These are phyloP conservation scores for Dryobates pubescens DNA, from an alignment of 2,797 vertebrate genomes.

Conservation along the genomic window DNA sequence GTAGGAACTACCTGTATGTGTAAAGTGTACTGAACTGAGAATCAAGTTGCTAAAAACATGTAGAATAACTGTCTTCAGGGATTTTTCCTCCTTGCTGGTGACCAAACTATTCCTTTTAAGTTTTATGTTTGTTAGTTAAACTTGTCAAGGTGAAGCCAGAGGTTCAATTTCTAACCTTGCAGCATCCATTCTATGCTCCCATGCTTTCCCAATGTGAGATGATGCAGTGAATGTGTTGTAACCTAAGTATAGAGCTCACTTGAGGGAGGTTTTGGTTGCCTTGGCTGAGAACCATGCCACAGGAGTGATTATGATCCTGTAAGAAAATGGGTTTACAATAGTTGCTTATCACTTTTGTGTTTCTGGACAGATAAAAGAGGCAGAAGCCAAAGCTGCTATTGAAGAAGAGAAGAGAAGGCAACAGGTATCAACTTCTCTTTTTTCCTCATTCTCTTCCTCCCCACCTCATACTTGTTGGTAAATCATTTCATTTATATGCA, in stretches of 20 bases:
- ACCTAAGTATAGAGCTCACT: not conserved
- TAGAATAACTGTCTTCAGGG: not conserved
- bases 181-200: not conserved
- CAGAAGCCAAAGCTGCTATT: slow-evolving; percentile 82
- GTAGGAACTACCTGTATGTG: not conserved
- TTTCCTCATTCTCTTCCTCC: not conserved
- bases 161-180: not conserved
- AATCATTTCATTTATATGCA: not conserved
- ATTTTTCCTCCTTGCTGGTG: not conserved
- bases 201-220: not conserved
- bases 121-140: not conserved
- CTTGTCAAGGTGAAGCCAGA: not conserved
- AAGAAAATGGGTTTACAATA: not conserved
- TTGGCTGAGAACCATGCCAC: not conserved
- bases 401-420: slow-evolving; percentile 84
- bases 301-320: not conserved
- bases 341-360: slow-evolving; percentile 6
- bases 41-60: not conserved
- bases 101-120: not conserved
- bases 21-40: not conserved
- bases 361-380: slow-evolving; percentile 82
- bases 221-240: not conserved
- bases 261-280: not conserved
- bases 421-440: slow-evolving; percentile 75
- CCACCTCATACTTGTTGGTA: not conserved